Evolutionary conservation across 2,888 invertebrate species (phyloP).

Genomic region (Monochamus alternatus): DNA sequence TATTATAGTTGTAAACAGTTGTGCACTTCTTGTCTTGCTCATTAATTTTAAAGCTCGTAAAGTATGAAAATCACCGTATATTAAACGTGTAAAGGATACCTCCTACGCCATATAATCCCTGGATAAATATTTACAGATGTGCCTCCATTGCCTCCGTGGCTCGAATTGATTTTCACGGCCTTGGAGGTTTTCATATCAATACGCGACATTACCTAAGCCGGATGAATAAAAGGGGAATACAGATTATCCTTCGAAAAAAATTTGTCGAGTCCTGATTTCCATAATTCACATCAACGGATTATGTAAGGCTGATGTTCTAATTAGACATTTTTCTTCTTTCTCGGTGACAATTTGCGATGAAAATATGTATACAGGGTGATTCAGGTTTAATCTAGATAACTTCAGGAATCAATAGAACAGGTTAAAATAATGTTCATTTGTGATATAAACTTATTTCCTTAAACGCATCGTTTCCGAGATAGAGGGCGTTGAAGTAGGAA

Average conservation of each 20-base stretch:
- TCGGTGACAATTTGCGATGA: too few relatives aligned
- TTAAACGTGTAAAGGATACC: background rate
- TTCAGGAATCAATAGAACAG: too few relatives aligned
- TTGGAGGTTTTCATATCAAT: background rate
- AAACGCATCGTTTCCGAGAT: too few relatives aligned
- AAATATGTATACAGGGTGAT: too few relatives aligned
- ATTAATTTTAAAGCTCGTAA: too few relatives aligned
- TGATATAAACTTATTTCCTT: too few relatives aligned
- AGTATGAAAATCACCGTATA: background rate
- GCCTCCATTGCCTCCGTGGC: background rate
- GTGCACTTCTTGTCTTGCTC: too few relatives aligned
- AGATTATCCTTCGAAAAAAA: constrained; percentile 8
- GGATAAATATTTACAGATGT: constrained; percentile 8
- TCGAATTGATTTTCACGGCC: constrained; percentile 1
- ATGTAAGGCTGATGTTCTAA: background rate
- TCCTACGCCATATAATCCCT: background rate
- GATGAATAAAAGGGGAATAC: constrained; percentile 5
- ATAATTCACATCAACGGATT: constrained; percentile 9
- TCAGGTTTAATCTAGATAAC: too few relatives aligned
- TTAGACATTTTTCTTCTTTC: background rate
- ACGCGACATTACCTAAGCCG: background rate
- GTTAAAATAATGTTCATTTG: too few relatives aligned
- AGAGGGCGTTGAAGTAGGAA: too few relatives aligned
- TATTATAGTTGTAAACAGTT: too few relatives aligned
- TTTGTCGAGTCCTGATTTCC: background rate